Evolutionary conservation across 2,797 vertebrate species (phyloP).

Genomic region (Clarias laeviceps): DNA sequence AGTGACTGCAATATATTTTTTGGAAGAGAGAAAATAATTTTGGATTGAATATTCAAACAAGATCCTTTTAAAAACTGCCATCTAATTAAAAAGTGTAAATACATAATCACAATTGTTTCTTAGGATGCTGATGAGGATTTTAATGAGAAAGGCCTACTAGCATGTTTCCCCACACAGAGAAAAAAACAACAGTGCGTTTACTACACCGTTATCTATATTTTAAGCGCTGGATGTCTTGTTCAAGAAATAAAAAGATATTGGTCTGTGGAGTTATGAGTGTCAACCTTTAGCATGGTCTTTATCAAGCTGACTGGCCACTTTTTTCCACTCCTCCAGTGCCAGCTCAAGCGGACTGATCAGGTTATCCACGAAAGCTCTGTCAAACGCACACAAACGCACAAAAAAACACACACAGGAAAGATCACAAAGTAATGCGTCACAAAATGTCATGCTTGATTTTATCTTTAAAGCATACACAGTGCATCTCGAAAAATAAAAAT

Average conservation of each 20-base stretch:
- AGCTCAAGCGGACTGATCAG: constrained; percentile 79
- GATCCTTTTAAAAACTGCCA: background rate
- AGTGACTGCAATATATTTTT: background rate
- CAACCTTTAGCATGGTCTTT: constrained; percentile 86
- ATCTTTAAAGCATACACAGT: background rate
- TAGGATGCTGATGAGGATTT: background rate
- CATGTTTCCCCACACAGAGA: background rate
- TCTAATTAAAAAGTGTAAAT: background rate
- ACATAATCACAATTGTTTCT: background rate
- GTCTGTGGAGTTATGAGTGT: background rate
- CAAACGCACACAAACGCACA: background rate
- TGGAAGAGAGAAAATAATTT: background rate
- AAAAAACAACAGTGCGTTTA: background rate
- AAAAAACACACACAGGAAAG: background rate
- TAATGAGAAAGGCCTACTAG: background rate
- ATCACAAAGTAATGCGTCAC: background rate
- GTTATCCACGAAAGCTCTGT: constrained; percentile 79
- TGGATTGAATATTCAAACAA: background rate
- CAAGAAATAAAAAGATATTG: background rate
- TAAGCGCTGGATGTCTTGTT: background rate
- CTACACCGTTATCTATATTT: background rate
- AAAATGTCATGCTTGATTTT: background rate
- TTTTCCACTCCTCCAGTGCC: constrained; percentile 86
- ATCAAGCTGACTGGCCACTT: constrained; percentile 79
- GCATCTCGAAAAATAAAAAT: no score